phyloP scores from a whole-genome alignment of 2,888 invertebrate species.

The Aphidoletes aphidimyza region DNA sequence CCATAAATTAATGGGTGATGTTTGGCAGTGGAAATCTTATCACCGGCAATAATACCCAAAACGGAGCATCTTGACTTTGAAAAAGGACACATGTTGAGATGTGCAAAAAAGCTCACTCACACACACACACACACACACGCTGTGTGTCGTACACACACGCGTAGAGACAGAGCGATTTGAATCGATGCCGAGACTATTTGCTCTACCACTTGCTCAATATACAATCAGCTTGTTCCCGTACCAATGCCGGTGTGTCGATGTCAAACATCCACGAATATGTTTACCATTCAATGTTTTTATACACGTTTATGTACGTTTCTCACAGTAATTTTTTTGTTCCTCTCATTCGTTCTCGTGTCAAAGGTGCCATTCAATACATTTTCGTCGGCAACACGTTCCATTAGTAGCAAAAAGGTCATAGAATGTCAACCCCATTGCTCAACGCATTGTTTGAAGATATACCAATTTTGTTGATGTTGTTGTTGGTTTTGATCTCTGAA shows the following conservation, averaged over 20 bases:
- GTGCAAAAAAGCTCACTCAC: background rate
- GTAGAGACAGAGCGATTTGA: no score
- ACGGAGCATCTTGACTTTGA: background rate
- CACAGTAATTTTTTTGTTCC: background rate
- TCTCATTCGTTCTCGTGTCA: background rate
- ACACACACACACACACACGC: background rate
- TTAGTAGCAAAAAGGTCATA: background rate
- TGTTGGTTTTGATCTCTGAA: background rate
- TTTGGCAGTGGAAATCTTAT: background rate
- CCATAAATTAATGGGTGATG: constrained; percentile 21
- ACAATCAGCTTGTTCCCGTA: no score
- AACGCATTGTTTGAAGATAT: background rate
- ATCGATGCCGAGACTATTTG: background rate
- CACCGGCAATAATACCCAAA: background rate
- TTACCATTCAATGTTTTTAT: background rate
- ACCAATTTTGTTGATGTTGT: background rate
- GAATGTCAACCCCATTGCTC: constrained; percentile 17
- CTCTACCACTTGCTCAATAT: no score
- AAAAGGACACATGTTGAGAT: background rate
- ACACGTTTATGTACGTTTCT: background rate
- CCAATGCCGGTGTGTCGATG: background rate
- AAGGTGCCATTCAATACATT: constrained; percentile 29
- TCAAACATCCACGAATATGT: background rate
- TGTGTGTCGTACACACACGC: no score
- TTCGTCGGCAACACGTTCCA: background rate